Conservation (phyloP, 1,140 invertebrate species). For the Hylyphantes graminicola region DNA sequence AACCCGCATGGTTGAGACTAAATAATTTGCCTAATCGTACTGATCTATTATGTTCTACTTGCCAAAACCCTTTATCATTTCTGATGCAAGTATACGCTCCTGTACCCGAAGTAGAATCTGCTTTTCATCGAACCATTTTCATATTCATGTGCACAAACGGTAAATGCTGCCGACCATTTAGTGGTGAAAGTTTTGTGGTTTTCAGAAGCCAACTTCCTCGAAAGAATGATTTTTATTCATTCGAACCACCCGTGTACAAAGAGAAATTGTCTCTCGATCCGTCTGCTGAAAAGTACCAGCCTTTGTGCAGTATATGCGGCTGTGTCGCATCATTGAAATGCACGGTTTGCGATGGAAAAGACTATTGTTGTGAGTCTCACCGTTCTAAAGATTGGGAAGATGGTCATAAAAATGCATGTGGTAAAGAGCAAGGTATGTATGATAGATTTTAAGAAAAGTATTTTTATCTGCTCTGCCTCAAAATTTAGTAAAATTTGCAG, state of each 20-base stretch:
- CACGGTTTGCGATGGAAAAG: slow-evolving; percentile 80
- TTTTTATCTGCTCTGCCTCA: too few relatives aligned
- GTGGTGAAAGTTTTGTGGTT: slow-evolving; percentile 77
- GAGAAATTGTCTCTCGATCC: slow-evolving; percentile 70
- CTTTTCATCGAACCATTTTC: slow-evolving; percentile 90
- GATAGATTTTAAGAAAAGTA: neutral
- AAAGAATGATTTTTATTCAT: slow-evolving; percentile 84
- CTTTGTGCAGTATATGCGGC: slow-evolving; percentile 85
- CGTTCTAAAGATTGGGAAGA: slow-evolving; percentile 88
- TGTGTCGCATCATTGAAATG: slow-evolving; percentile 79
- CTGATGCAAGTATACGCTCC: slow-evolving; percentile 96
- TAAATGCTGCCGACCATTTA: slow-evolving; percentile 77
- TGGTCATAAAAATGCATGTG: slow-evolving; percentile 80
- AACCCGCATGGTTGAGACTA: slow-evolving; percentile 89
- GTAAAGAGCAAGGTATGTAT: neutral
- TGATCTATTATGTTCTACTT: slow-evolving; percentile 78
- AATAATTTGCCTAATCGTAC: slow-evolving; percentile 76
- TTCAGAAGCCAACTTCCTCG: slow-evolving; percentile 82
- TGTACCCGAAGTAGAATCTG: slow-evolving; percentile 74
- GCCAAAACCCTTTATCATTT: slow-evolving; percentile 79
- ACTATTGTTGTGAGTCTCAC: slow-evolving; percentile 86
- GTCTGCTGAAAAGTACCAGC: slow-evolving; percentile 69
- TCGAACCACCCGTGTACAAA: slow-evolving; percentile 76
- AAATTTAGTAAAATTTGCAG: too few relatives aligned
- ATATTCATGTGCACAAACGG: slow-evolving; percentile 86